Conservation (phyloP, 35 echinoderm and acorn worm species). For the Heliocidaris erythrogramma region DNA sequence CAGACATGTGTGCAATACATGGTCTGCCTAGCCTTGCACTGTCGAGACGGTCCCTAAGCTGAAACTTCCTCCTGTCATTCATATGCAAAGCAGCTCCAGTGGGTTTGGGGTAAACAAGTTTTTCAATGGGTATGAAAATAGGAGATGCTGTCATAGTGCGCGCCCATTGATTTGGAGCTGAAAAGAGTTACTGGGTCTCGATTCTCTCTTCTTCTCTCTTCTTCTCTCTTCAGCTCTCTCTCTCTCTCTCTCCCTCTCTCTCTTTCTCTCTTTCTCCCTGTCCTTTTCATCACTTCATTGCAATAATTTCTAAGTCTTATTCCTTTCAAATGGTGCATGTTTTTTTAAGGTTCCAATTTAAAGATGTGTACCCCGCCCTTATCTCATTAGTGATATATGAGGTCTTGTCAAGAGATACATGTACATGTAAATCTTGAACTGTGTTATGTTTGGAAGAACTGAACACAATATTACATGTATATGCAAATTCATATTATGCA, state of each 20-base stretch:
- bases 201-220: neutral
- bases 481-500: no score
- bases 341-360: neutral
- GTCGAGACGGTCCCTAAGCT: conserved; percentile 42
- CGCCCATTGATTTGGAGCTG: neutral
- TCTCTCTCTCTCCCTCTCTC: neutral
- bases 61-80: conserved; percentile 45
- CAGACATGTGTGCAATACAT: neutral
- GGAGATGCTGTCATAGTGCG: neutral
- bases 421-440: neutral
- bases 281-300: neutral
- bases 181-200: neutral
- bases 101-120: conserved; percentile 45
- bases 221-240: neutral
- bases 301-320: neutral
- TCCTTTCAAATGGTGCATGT: neutral
- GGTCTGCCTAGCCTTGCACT: neutral
- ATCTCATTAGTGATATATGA: neutral
- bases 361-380: neutral
- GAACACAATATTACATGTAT: no score
- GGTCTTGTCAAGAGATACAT: neutral
- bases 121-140: conserved; percentile 26
- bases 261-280: neutral
- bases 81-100: conserved; percentile 42
- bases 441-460: neutral